Conservation (phyloP, 2,888 invertebrate species). For the Hydropsyche betteni region DNA sequence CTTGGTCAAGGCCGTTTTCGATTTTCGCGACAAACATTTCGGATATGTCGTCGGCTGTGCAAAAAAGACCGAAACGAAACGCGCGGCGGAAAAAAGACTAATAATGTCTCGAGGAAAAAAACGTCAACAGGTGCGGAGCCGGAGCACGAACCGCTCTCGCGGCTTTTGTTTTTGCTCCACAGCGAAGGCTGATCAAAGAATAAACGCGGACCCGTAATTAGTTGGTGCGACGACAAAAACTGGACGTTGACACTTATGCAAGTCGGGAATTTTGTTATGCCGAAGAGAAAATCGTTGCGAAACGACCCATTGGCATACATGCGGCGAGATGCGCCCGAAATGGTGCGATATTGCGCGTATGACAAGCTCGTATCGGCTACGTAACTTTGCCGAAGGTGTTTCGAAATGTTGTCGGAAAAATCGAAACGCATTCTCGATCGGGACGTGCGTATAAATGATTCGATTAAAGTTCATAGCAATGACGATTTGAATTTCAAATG, state of each 20-base stretch:
- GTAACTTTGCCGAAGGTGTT: no score
- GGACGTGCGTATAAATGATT: no score
- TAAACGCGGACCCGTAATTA: slow-evolving; percentile 7
- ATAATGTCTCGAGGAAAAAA: slow-evolving; percentile 6
- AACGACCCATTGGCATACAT: slow-evolving; percentile 23
- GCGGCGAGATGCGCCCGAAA: not conserved
- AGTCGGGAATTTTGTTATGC: not conserved
- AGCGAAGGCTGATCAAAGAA: slow-evolving; percentile 11
- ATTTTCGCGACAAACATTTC: slow-evolving; percentile 22
- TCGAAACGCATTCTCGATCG: no score
- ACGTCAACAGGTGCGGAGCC: not conserved
- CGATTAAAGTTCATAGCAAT: no score
- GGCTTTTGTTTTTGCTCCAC: not conserved
- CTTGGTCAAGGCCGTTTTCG: slow-evolving; percentile 21
- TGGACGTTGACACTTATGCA: slow-evolving; percentile 15
- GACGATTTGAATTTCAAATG: no score
- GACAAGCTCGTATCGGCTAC: no score
- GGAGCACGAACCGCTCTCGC: not conserved
- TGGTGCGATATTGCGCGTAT: no score
- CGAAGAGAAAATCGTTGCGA: slow-evolving; percentile 10
- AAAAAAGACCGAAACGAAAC: not conserved
- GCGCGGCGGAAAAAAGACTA: not conserved
- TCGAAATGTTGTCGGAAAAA: no score
- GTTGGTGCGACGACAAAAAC: slow-evolving; percentile 6
- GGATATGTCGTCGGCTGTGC: slow-evolving; percentile 5